Conservation (phyloP, 2,888 invertebrate genomes). For the Meiosimyza platycephala region DNA sequence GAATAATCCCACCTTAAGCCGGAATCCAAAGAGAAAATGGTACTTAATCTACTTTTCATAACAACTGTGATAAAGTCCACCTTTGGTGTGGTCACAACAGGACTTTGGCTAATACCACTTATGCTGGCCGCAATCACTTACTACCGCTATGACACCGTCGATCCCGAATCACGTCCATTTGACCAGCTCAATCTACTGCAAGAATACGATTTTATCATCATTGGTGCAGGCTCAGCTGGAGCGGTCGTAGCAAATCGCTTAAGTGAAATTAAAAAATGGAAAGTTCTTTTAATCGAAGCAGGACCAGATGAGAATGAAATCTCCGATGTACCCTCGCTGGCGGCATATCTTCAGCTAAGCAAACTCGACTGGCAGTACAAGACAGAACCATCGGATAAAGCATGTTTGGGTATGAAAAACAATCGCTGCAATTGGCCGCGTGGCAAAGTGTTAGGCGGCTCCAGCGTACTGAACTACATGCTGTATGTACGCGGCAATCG, state of each 20-base stretch:
- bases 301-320: conserved; percentile 91
- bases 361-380: conserved; percentile 92
- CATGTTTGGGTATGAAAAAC: conserved; percentile 85
- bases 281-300: conserved; percentile 82
- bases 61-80: conserved; percentile 82
- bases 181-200: conserved; percentile 75
- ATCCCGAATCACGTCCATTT: conserved; percentile 82
- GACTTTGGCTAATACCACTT: conserved; percentile 86
- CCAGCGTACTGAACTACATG: conserved; percentile 90
- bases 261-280: conserved; percentile 82
- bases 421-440: conserved; percentile 89
- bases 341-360: conserved; percentile 86
- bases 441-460: conserved; percentile 90
- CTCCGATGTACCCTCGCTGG: conserved; percentile 86
- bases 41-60: conserved; percentile 78
- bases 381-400: conserved; percentile 83
- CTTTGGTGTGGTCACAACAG: conserved; percentile 79
- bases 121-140: conserved; percentile 84
- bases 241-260: conserved; percentile 87
- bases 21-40: conserved; percentile 69
- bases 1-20: neutral
- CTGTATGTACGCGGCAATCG: conserved; percentile 87
- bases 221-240: conserved; percentile 91
- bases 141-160: conserved; percentile 82
- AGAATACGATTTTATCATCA: conserved; percentile 87